Conservation (phyloP, 2,888 invertebrate genomes). For the Cephalotes varians region DNA sequence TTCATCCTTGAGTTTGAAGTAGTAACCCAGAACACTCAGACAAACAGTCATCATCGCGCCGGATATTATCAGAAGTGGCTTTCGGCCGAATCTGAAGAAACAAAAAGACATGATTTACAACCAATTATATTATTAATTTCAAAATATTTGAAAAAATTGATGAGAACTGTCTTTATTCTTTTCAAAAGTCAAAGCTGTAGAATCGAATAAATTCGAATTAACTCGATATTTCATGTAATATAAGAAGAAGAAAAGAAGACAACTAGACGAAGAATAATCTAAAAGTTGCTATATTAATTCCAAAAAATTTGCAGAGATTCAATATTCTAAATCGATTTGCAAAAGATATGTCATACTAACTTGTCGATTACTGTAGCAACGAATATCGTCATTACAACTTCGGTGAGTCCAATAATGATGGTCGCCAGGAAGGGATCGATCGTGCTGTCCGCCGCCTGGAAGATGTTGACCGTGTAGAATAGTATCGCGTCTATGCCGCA, state of each 20-base stretch:
- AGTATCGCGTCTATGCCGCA: conserved; percentile 68
- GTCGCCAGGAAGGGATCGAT: conserved; percentile 70
- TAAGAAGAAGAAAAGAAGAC: neutral
- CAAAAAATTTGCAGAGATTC: neutral
- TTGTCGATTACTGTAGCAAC: conserved; percentile 65
- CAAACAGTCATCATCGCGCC: conserved; percentile 56
- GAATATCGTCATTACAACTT: conserved; percentile 58
- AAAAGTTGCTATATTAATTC: neutral
- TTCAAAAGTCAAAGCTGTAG: neutral
- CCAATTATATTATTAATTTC: neutral
- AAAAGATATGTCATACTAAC: neutral
- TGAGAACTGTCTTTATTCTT: neutral
- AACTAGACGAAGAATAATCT: neutral
- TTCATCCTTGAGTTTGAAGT: conserved; percentile 57
- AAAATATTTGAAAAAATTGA: neutral
- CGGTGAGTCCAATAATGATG: conserved; percentile 71
- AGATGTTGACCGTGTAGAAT: conserved; percentile 70
- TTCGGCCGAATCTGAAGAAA: conserved; percentile 59
- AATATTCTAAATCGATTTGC: neutral
- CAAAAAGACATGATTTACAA: neutral
- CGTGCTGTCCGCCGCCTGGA: conserved; percentile 58
- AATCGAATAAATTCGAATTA: neutral
- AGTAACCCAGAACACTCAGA: conserved; percentile 66
- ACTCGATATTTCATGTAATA: neutral
- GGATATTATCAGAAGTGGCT: conserved; percentile 66